These are phyloP conservation scores for Sisyra nigra DNA, from an alignment of 2,888 invertebrate genomes.

Conservation along the genomic window DNA sequence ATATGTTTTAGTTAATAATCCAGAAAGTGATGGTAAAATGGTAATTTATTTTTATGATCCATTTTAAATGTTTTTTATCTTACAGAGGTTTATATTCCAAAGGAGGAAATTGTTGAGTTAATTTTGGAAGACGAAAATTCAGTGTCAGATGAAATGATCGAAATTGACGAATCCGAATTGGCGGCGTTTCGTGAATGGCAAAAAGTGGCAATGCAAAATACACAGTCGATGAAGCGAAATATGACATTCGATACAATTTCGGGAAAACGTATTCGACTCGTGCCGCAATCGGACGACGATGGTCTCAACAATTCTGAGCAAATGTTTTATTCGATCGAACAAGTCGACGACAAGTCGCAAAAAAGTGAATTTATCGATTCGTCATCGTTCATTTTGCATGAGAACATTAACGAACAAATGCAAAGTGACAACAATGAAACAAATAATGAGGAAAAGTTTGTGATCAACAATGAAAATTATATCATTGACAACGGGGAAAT, in stretches of 20 bases:
- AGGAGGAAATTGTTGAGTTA: constrained; percentile 1
- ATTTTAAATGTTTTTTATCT: too few species aligned
- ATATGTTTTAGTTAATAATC: too few species aligned
- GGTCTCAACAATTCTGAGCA: background rate
- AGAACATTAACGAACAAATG: too few species aligned
- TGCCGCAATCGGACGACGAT: background rate
- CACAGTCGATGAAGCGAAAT: background rate
- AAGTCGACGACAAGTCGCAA: background rate
- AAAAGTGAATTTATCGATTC: too few species aligned
- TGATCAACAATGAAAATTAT: background rate
- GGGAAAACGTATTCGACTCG: background rate
- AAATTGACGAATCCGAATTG: constrained; percentile 7
- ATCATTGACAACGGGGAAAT: background rate
- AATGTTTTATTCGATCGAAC: background rate
- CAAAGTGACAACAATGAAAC: background rate
- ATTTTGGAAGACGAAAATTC: constrained; percentile 3
- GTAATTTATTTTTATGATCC: too few species aligned
- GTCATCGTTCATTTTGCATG: too few species aligned
- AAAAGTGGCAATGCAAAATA: background rate
- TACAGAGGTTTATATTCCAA: background rate
- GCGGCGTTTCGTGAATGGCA: constrained; percentile 7
- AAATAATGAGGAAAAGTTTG: background rate
- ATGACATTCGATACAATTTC: background rate
- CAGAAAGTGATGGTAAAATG: too few species aligned
- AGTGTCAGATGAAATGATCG: constrained; percentile 1